Conservation (phyloP, 2,888 invertebrate genomes). For the Trypoxylon attenuatum region DNA sequence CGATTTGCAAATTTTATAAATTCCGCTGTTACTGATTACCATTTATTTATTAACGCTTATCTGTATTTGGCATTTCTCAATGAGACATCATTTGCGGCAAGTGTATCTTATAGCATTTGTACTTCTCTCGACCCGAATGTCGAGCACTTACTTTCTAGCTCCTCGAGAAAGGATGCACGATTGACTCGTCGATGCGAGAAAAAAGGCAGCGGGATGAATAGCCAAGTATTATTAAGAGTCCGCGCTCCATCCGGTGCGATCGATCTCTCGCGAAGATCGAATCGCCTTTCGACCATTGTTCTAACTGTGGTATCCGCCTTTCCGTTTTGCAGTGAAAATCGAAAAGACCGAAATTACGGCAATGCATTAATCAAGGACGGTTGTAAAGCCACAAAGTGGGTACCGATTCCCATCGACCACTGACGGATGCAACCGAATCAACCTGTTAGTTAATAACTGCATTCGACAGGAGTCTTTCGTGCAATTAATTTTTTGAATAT, state of each 20-base stretch:
- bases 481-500: too few species aligned
- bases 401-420: not conserved
- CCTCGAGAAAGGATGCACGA: constrained; percentile 31
- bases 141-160: constrained; percentile 58
- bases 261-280: constrained; percentile 35
- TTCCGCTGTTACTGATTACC: too few species aligned
- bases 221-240: constrained; percentile 48
- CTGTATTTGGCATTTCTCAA: too few species aligned
- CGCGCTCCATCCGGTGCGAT: constrained; percentile 35
- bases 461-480: too few species aligned
- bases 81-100: too few species aligned
- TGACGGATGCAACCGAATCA: not conserved
- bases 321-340: constrained; percentile 21
- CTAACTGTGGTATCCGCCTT: not conserved
- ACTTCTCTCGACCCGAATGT: constrained; percentile 56
- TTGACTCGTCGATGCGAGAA: constrained; percentile 25
- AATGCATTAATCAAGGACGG: constrained; percentile 11
- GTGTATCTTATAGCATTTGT: too few species aligned
- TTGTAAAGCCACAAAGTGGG: not conserved
- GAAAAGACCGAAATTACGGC: constrained; percentile 8
- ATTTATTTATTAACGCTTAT: too few species aligned
- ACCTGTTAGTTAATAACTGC: too few species aligned
- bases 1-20: too few species aligned
- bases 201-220: constrained; percentile 36
- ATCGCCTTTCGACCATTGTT: constrained; percentile 38